Base-by-base conservation (phyloP, 2,113 vertebrate genomes). In the Crotalus tigris region DNA sequence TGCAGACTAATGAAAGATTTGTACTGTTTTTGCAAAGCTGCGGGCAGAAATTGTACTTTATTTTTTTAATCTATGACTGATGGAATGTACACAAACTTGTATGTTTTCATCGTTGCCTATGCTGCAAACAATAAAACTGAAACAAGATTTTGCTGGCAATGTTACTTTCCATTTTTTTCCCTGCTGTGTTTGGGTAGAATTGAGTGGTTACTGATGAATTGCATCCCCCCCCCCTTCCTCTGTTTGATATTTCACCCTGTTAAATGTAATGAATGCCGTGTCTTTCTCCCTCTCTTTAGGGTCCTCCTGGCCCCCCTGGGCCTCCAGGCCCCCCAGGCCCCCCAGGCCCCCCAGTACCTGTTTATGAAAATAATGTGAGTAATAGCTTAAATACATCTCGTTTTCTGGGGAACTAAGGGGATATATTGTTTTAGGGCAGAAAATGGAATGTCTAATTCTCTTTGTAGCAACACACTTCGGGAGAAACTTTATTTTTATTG, bases 311-410 rank as follows among this genome's bases (percentile, higher is more conserved):
- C 3, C 96, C 94, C 2, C 97, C 98, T 6, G 98, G 98, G 0
- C 98, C 97, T 4, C 98, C 98, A 1, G 98, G 99, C 1, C 98
- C 98, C 5, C 98, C 98, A 0, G 97, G 97, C 0, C 93, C 93
- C 0, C 94, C 96, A 2, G 97, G 97, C 85, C 95, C 88, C 90
- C 8, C 94, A 26, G 91, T 59, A 12, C 59, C 91, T 15, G 24
- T 94, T 49, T 97, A 96, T 0, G 94, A 21, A 90, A 96, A 54
- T 33, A 95, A 92, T 0, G 97, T 97, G 86, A 97, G 97, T 97
- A 95, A 61, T 26, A 15, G 0, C 23, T 7, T 0, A 0, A 64
- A 51, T 51, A 85, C 44, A 0, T 85, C 49, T 23, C 5, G 21
- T 1, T 53, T 55, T 17, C 54, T 29, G 13, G 46, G 89, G 75